Evolutionary conservation across 1,140 invertebrate genomes (phyloP).

Genomic region (Monochamus saltuarius): DNA sequence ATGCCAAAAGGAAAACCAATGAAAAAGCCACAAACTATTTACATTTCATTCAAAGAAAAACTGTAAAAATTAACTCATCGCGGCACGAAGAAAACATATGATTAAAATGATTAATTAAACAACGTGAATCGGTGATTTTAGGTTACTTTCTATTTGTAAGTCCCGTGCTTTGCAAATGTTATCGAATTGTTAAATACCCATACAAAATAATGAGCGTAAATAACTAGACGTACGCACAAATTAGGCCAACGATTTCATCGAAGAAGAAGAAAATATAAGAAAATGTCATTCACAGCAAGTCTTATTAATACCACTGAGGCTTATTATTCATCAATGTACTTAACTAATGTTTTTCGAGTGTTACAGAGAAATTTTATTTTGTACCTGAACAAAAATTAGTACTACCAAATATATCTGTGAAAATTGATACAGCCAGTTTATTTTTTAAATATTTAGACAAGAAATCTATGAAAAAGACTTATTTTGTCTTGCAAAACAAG

Average conservation of each 20-base stretch:
- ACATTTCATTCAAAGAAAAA: neutral
- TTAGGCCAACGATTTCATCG: slow-evolving; percentile 4
- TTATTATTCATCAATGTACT: too few relatives aligned
- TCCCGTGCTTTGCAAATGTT: slow-evolving; percentile 10
- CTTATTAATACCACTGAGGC: too few relatives aligned
- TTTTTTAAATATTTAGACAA: too few relatives aligned
- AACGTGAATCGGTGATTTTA: slow-evolving; percentile 11
- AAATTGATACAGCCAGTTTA: too few relatives aligned
- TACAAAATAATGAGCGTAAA: neutral
- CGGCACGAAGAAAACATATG: neutral
- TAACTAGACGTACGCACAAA: slow-evolving; percentile 1
- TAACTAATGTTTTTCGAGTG: too few relatives aligned
- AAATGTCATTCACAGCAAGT: too few relatives aligned
- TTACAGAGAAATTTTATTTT: too few relatives aligned
- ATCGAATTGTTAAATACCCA: slow-evolving; percentile 3
- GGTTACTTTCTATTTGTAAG: slow-evolving; percentile 12
- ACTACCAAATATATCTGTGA: too few relatives aligned
- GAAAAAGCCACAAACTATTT: neutral
- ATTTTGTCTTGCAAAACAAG: too few relatives aligned
- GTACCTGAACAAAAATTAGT: too few relatives aligned
- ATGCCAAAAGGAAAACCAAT: neutral
- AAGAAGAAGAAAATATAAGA: neutral
- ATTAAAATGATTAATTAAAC: neutral
- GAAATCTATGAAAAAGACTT: too few relatives aligned
- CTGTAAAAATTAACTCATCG: neutral